Conservation (phyloP, 2,888 invertebrate genomes). For the Carabus problematicus region DNA sequence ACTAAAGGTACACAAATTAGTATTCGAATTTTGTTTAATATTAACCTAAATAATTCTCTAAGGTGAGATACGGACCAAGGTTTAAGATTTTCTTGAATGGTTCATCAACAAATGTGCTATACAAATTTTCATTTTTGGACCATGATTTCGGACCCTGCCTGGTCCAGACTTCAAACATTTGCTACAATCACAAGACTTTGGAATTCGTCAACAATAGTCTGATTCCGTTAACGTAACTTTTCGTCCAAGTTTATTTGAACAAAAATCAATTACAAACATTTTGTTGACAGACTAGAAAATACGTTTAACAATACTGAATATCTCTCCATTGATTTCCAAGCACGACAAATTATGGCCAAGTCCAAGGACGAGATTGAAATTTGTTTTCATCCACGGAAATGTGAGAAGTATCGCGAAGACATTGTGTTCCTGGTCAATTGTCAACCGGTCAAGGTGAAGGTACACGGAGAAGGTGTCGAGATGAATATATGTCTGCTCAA, state of each 20-base stretch:
- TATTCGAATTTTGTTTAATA: neutral
- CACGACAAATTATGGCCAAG: conserved; percentile 59
- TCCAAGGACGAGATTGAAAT: conserved; percentile 61
- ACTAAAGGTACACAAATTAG: conserved; percentile 36
- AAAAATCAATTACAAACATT: neutral
- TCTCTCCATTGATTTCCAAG: conserved; percentile 61
- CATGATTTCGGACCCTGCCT: conserved; percentile 74
- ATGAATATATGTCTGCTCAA: conserved; percentile 55
- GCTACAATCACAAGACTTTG: conserved; percentile 59
- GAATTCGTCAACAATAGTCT: conserved; percentile 56
- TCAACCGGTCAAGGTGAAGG: conserved; percentile 61
- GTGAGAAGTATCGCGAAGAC: conserved; percentile 61
- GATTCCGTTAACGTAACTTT: conserved; percentile 52
- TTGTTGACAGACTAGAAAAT: conserved; percentile 62
- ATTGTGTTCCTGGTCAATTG: conserved; percentile 65
- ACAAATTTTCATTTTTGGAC: conserved; percentile 69
- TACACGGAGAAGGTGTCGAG: conserved; percentile 65
- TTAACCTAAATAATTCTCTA: conserved; percentile 42
- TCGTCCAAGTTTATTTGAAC: neutral
- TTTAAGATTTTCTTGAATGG: conserved; percentile 67
- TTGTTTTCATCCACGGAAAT: conserved; percentile 65
- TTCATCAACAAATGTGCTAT: conserved; percentile 64
- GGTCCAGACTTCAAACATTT: conserved; percentile 61
- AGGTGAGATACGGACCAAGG: conserved; percentile 73
- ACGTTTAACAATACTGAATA: conserved; percentile 61